Percentiles rank a stretch among this genome's conserved stretches.
These are phyloP conservation scores for Coracopsis vasa DNA, from an alignment of 2,113 vertebrate genomes.

Conservation along the genomic window DNA sequence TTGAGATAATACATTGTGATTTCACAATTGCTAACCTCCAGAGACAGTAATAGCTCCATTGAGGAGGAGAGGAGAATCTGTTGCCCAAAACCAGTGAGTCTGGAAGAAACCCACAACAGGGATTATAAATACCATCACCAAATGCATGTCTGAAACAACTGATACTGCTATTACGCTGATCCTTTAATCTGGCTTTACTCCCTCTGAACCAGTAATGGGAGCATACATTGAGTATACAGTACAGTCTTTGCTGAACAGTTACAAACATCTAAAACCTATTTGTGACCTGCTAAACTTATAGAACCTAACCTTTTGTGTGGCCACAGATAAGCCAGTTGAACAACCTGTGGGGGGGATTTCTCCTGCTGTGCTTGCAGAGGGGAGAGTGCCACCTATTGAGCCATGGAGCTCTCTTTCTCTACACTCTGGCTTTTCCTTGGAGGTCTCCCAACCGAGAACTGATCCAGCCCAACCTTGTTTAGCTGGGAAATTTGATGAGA, in stretches of 20 bases:
- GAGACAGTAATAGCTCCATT: neutral
- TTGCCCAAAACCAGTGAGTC: neutral
- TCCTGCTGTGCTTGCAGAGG: neutral
- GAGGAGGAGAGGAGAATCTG: neutral
- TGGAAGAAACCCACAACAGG: neutral
- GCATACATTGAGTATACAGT: fast-evolving
- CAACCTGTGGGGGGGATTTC: neutral
- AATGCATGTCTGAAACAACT: neutral
- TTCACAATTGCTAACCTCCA: neutral
- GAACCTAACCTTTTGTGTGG: neutral
- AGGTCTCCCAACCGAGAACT: neutral
- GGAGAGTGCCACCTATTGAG: neutral
- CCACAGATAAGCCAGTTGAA: neutral
- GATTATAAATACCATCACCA: neutral
- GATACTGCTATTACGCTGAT: neutral
- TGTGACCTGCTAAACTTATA: neutral
- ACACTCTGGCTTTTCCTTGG: neutral
- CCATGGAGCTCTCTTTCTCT: neutral
- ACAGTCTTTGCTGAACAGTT: neutral
- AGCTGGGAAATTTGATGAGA: neutral
- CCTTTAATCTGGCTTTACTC: neutral
- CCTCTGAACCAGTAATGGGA: neutral
- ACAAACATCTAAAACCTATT: neutral
- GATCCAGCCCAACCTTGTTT: neutral
- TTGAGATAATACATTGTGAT: constrained; percentile 27